A percentile compares a stretch with the other conserved stretches of the same genome.
These are phyloP conservation scores for Ginglymostoma cirratum DNA, from an alignment of 2,113 vertebrate genomes.

Conservation along the genomic window DNA sequence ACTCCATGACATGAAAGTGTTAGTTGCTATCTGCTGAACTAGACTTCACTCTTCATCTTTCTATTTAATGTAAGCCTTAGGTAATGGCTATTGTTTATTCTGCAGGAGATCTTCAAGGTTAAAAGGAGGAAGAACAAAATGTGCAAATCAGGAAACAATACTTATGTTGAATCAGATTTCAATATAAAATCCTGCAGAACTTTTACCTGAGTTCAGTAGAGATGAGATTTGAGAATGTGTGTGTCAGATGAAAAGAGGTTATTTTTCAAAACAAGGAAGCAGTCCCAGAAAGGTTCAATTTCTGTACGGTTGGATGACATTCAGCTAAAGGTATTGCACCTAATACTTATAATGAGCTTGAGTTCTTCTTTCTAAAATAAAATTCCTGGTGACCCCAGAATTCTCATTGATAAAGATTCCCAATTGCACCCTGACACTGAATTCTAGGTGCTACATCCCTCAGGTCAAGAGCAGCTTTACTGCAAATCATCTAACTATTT, in stretches of 20 bases:
- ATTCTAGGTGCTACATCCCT: not conserved
- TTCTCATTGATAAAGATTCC: not conserved
- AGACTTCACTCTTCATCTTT: not conserved
- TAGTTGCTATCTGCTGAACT: not conserved
- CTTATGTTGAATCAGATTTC: not conserved
- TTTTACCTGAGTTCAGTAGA: too few species aligned
- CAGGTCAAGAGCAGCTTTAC: not conserved
- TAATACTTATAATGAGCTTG: not conserved
- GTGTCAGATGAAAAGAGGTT: not conserved
- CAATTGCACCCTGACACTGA: not conserved
- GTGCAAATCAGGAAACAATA: not conserved
- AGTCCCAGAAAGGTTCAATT: not conserved
- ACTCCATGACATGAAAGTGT: too few species aligned
- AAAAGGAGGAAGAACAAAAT: not conserved
- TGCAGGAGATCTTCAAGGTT: not conserved
- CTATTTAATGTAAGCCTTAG: not conserved
- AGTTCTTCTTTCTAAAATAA: not conserved
- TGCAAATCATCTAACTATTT: not conserved
- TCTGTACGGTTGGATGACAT: not conserved
- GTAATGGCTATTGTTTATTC: not conserved
- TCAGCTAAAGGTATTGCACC: not conserved
- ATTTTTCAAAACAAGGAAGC: not conserved
- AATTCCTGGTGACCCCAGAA: not conserved
- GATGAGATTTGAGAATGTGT: not conserved
- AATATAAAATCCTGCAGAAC: not conserved